These are phyloP conservation scores for Chlorocebus sabaeus DNA, from an alignment of 2,113 vertebrate species.

Conservation along the genomic window DNA sequence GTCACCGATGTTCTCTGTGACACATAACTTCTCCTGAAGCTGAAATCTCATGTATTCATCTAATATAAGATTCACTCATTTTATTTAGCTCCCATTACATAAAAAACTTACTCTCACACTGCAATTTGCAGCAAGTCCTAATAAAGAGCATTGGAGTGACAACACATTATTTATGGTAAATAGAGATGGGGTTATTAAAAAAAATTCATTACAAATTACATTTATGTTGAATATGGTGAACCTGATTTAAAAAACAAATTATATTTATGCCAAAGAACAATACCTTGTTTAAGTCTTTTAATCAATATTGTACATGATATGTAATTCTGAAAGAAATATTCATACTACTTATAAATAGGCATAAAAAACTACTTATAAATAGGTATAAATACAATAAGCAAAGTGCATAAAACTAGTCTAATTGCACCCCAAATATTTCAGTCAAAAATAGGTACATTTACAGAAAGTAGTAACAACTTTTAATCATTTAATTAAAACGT, in stretches of 20 bases:
- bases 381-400: background rate
- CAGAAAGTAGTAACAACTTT: background rate
- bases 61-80: background rate
- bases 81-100: background rate
- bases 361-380: background rate
- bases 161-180: background rate
- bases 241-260: no score
- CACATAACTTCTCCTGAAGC: background rate
- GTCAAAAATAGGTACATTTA: conserved; percentile 2
- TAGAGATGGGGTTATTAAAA: background rate
- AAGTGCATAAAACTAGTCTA: background rate
- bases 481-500: conserved; percentile 2
- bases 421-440: conserved; percentile 15
- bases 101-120: conserved; percentile 10
- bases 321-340: conserved; percentile 22
- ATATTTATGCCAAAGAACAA: background rate
- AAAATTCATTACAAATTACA: background rate
- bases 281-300: background rate
- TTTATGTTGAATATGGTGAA: no score
- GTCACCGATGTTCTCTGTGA: background rate
- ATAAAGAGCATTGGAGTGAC: background rate
- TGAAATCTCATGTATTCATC: background rate
- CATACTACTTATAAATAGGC: background rate
- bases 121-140: conserved; percentile 6
- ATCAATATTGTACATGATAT: background rate